A percentile compares a stretch with the other conserved stretches of the same genome.
Evolutionary conservation across 1,140 invertebrate species (phyloP).

Genomic region (Probaryconus sp.): DNA sequence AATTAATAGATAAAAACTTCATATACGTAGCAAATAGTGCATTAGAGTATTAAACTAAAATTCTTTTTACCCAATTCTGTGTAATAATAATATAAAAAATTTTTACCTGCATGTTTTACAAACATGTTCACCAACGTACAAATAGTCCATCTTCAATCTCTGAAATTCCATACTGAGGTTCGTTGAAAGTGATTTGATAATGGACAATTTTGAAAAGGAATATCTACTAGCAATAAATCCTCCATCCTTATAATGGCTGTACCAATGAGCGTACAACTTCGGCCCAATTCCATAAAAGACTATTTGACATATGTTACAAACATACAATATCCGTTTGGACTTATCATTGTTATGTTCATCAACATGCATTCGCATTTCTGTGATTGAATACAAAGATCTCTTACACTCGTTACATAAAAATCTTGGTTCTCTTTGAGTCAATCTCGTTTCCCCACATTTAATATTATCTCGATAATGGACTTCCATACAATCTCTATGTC

Average conservation of each 20-base stretch:
- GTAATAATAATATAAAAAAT: too few species aligned
- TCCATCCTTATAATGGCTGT: constrained; percentile 65
- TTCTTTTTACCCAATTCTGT: too few species aligned
- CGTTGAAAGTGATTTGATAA: constrained; percentile 40
- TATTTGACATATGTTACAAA: constrained; percentile 73
- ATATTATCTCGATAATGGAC: constrained; percentile 62
- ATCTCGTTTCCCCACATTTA: constrained; percentile 53
- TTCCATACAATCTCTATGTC: constrained; percentile 69
- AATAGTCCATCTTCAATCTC: constrained; percentile 56
- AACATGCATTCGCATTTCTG: constrained; percentile 66
- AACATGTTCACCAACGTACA: constrained; percentile 69
- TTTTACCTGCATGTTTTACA: constrained; percentile 68
- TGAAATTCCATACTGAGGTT: constrained; percentile 11
- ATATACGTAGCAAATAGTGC: too few species aligned
- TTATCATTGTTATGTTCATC: constrained; percentile 58
- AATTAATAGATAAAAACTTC: too few species aligned
- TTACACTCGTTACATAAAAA: constrained; percentile 69
- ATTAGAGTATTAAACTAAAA: too few species aligned
- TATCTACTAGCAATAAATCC: constrained; percentile 65
- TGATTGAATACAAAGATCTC: constrained; percentile 49
- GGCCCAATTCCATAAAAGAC: constrained; percentile 68
- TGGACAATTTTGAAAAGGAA: constrained; percentile 66
- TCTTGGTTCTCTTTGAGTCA: constrained; percentile 49
- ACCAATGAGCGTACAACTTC: constrained; percentile 71
- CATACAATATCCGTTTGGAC: constrained; percentile 58